Evolutionary conservation across 92 coral and sea anemone species (phyloP), one percentile per base, ranked within the genome.

Genomic region (Phenganax subtilis): DNA sequence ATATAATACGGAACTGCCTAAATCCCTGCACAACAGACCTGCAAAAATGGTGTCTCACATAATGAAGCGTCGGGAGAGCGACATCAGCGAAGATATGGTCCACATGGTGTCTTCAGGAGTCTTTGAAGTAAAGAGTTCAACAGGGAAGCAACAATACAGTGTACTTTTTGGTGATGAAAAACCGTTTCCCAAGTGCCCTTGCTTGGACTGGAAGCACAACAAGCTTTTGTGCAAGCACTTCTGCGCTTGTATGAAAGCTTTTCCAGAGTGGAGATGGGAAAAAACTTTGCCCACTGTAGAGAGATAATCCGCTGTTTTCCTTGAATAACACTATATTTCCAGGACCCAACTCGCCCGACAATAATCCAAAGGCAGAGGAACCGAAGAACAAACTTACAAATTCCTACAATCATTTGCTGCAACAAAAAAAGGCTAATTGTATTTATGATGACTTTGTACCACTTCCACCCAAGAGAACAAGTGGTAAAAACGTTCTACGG

Each of bases 261-360:
- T 65, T 30, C 84, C 84, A 44, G 76, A 80, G 47, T 65, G 75
- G 84, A 62, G 84, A 80, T 80, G 84, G 84, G 74, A 80, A n/a
- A 80, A 80, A 9, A n/a, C 84, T 65, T n/a, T 47, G 84, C 20
- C 6, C 29, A n/a, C n/a, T n/a, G n/a, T n/a, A n/a, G n/a, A n/a
- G n/a, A n/a, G n/a, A n/a, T n/a, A n/a, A n/a, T n/a, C n/a, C n/a
- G n/a, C n/a, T n/a, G n/a, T n/a, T n/a, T n/a, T n/a, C n/a, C n/a
- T n/a, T n/a, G n/a, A n/a, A n/a, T n/a, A n/a, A n/a, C n/a, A n/a
- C n/a, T n/a, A n/a, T n/a, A n/a, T n/a, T n/a, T n/a, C n/a, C n/a
- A n/a, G n/a, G n/a, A n/a, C n/a, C n/a, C n/a, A n/a, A n/a, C n/a
- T n/a, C n/a, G n/a, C n/a, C n/a, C n/a, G n/a, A n/a, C n/a, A n/a